Evolutionary conservation across 2,888 invertebrate species (phyloP).

Genomic region (Orgyia antiqua): DNA sequence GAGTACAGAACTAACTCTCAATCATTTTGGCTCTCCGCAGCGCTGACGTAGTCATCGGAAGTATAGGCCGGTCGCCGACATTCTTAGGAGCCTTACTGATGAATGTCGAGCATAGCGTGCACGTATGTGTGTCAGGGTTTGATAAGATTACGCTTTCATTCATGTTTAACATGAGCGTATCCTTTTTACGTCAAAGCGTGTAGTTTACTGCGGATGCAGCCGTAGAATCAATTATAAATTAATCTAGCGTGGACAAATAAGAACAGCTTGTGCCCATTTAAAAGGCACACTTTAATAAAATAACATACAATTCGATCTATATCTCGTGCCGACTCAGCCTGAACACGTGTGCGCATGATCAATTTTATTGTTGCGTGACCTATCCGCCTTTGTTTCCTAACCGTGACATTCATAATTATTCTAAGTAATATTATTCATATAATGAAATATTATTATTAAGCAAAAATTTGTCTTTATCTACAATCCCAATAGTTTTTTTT

Average conservation of each 20-base stretch:
- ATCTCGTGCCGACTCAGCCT: constrained; percentile 15
- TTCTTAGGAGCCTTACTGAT: constrained; percentile 53
- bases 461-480: constrained; percentile 11
- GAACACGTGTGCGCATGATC: constrained; percentile 43
- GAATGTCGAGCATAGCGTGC: constrained; percentile 30
- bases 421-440: constrained; percentile 27
- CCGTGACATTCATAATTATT: constrained; percentile 59
- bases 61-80: constrained; percentile 53
- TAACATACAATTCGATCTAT: constrained; percentile 21
- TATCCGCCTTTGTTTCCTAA: constrained; percentile 45
- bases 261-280: constrained; percentile 13
- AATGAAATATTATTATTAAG: constrained; percentile 7
- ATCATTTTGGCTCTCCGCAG: constrained; percentile 30
- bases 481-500: constrained; percentile 14
- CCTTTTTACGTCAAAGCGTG: constrained; percentile 12
- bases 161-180: constrained; percentile 17
- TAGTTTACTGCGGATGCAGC: constrained; percentile 14
- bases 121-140: constrained; percentile 27
- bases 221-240: constrained; percentile 18
- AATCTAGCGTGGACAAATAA: constrained; percentile 15
- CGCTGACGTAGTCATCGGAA: constrained; percentile 44
- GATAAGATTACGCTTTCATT: constrained; percentile 25
- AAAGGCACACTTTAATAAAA: constrained; percentile 18
- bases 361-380: constrained; percentile 58
- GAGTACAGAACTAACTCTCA: too few species aligned